Conservation (phyloP, 2,113 vertebrate genomes). For the Prionailurus viverrinus region DNA sequence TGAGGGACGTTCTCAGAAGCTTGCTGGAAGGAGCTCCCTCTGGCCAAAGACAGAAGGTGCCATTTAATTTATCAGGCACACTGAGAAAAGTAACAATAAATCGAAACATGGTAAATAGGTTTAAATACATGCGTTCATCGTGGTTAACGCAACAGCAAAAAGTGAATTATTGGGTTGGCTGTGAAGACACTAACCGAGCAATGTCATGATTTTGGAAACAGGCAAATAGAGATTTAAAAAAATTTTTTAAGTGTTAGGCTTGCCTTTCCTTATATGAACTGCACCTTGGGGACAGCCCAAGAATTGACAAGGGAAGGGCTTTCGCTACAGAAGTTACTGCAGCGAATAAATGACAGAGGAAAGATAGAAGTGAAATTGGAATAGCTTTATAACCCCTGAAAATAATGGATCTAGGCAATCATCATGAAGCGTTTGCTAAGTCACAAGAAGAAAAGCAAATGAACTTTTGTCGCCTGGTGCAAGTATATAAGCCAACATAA, state of each 20-base stretch:
- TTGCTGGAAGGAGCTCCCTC: neutral
- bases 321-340: neutral
- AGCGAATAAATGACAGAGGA: neutral
- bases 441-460: neutral
- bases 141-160: neutral
- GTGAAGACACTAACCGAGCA: neutral
- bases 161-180: neutral
- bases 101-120: neutral
- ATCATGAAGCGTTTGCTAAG: neutral
- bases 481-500: neutral
- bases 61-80: neutral
- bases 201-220: constrained; percentile 49
- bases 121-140: neutral
- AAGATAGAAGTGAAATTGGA: neutral
- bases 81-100: neutral
- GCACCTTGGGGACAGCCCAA: neutral
- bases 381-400: neutral
- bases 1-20: neutral
- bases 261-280: neutral
- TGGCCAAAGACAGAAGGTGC: neutral
- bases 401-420: neutral
- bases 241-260: neutral
- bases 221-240: neutral
- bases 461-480: neutral
- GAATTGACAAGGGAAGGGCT: neutral